phyloP scores from a whole-genome alignment of 2,113 vertebrate species.

The Calypte anna region DNA sequence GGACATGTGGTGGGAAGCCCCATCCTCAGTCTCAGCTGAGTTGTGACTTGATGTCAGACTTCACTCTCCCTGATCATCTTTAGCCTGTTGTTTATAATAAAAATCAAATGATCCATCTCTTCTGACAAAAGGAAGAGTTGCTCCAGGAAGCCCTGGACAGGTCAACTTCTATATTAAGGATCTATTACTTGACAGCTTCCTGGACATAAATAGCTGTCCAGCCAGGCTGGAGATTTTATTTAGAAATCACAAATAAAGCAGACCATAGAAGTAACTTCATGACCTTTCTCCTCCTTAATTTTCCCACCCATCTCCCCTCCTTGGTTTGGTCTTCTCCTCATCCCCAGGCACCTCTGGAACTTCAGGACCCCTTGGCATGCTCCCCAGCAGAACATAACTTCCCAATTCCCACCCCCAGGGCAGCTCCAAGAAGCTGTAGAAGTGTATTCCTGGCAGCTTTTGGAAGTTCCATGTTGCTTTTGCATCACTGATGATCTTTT shows the following conservation, averaged over 20 bases:
- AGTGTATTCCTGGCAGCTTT: accelerated
- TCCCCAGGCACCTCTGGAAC: not conserved
- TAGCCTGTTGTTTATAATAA: constrained; percentile 52
- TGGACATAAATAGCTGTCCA: constrained; percentile 43
- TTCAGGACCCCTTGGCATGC: not conserved
- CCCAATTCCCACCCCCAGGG: not conserved
- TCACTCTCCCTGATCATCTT: constrained; percentile 51
- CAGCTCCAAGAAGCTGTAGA: not conserved
- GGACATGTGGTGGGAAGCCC: not conserved
- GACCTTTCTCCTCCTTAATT: not conserved
- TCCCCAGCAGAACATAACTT: not conserved
- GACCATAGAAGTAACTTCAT: not conserved
- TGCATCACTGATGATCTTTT: not conserved
- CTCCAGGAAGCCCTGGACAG: constrained; percentile 64
- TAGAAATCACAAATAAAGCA: constrained; percentile 46
- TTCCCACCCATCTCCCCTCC: not conserved
- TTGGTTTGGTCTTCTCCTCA: not conserved
- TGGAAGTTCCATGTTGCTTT: not conserved
- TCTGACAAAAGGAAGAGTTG: constrained; percentile 62
- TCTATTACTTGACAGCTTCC: constrained; percentile 69
- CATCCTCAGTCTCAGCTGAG: not conserved
- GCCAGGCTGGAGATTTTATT: constrained; percentile 47
- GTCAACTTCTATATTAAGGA: constrained; percentile 66
- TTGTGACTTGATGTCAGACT: not conserved
- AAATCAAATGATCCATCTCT: constrained; percentile 28